Percentiles rank a stretch among this genome's conserved stretches.
These are phyloP conservation scores for Romanogobio albipinnatus DNA, from an alignment of 2,113 vertebrate species.

Conservation along the genomic window DNA sequence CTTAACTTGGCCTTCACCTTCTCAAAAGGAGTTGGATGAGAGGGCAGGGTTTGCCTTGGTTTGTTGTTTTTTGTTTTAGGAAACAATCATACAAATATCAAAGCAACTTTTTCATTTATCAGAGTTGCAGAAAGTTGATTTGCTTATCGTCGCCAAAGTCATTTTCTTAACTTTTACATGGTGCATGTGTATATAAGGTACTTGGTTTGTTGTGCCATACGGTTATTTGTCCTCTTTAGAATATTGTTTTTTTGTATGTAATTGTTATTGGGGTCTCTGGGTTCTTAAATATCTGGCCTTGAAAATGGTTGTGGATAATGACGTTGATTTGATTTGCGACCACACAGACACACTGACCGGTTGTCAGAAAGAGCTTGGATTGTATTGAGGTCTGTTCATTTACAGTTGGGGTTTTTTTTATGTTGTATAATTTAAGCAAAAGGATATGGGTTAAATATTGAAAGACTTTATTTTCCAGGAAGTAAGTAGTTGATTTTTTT, in stretches of 20 bases:
- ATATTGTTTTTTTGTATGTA: constrained; percentile 38
- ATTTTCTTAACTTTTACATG: constrained; percentile 54
- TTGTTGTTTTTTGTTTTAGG: background rate
- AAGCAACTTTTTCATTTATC: constrained; percentile 61
- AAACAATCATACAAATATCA: constrained; percentile 47
- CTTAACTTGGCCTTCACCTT: constrained; percentile 17
- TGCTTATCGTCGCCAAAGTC: constrained; percentile 69
- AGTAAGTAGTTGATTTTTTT: constrained; percentile 64
- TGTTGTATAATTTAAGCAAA: constrained; percentile 72
- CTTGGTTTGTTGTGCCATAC: constrained; percentile 61
- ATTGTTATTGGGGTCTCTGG: constrained; percentile 38
- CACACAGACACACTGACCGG: constrained; percentile 56
- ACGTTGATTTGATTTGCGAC: constrained; percentile 17
- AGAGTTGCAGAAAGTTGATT: constrained; percentile 53
- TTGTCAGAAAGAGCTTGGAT: constrained; percentile 61
- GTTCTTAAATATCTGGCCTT: constrained; percentile 62
- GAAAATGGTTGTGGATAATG: constrained; percentile 56
- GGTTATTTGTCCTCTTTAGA: constrained; percentile 48
- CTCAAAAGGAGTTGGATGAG: background rate
- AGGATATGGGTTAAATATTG: constrained; percentile 61
- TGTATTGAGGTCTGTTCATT: constrained; percentile 52
- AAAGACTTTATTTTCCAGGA: constrained; percentile 46
- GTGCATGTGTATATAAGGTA: constrained; percentile 74
- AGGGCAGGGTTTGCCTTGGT: constrained; percentile 19
- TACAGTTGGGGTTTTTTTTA: constrained; percentile 63